Percentiles rank a stretch among this genome's conserved stretches.
phyloP scores from a whole-genome alignment of 2,888 invertebrate genomes.

The Bombylius major region DNA sequence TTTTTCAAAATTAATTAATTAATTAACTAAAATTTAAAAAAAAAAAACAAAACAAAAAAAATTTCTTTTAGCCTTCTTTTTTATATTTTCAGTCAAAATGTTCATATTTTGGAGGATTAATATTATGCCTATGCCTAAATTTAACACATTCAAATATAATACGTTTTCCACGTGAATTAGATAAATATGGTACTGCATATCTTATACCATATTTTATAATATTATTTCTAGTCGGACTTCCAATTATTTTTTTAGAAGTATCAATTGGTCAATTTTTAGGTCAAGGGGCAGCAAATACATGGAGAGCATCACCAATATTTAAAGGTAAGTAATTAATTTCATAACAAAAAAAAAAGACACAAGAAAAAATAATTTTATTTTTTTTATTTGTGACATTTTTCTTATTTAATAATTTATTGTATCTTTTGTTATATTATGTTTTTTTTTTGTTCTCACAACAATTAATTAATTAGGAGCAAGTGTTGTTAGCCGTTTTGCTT shows the following conservation, averaged over 20 bases:
- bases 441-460: neutral
- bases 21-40: neutral
- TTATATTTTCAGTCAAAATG: constrained; percentile 33
- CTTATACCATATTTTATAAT: constrained; percentile 34
- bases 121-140: constrained; percentile 36
- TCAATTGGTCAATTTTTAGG: constrained; percentile 37
- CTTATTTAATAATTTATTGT: too few relatives aligned
- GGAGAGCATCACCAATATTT: constrained; percentile 37
- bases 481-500: constrained; percentile 34
- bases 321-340: constrained; percentile 32
- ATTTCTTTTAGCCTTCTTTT: neutral
- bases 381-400: neutral
- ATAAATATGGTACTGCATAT: constrained; percentile 34
- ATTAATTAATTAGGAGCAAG: constrained; percentile 26
- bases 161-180: constrained; percentile 37
- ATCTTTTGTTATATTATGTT: neutral
- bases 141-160: constrained; percentile 36
- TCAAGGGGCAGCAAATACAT: constrained; percentile 36
- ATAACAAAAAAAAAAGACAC: neutral
- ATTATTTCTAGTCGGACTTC: constrained; percentile 36
- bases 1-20: neutral
- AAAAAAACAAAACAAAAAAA: neutral
- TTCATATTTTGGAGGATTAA: constrained; percentile 35
- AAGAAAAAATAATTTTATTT: neutral
- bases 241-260: constrained; percentile 35